Evolutionary conservation across 2,113 vertebrate genomes (phyloP).

Genomic region (Triplophysa tibetana): DNA sequence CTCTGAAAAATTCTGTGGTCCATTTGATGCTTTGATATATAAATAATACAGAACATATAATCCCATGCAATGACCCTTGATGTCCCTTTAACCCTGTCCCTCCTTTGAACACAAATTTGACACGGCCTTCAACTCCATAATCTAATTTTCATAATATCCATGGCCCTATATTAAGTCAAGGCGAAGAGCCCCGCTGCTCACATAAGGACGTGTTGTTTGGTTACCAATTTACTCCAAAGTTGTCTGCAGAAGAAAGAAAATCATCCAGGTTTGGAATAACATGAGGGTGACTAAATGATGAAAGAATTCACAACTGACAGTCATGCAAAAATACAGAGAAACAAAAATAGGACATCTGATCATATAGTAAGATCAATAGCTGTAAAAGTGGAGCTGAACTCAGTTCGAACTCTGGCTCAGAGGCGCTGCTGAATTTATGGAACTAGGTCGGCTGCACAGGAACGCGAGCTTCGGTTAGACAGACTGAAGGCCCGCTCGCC

Average conservation of each 20-base stretch:
- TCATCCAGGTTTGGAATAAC: too few species aligned
- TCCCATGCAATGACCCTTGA: neutral
- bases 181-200: neutral
- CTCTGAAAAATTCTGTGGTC: too few species aligned
- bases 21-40: too few species aligned
- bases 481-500: neutral
- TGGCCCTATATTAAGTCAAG: slow-evolving; percentile 32
- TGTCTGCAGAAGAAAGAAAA: too few species aligned
- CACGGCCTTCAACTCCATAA: slow-evolving; percentile 27
- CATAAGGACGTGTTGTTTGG: slow-evolving; percentile 20
- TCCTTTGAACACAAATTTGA: slow-evolving; percentile 14
- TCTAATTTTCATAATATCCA: slow-evolving; percentile 28
- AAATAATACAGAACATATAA: neutral
- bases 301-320: too few species aligned
- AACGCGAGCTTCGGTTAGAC: slow-evolving; percentile 27
- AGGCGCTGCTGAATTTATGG: slow-evolving; percentile 45
- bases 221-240: neutral
- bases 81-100: neutral
- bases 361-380: slow-evolving; percentile 34
- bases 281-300: too few species aligned
- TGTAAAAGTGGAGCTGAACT: slow-evolving; percentile 47
- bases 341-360: slow-evolving; percentile 3
- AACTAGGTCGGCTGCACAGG: slow-evolving; percentile 46
- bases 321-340: neutral
- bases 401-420: slow-evolving; percentile 37